phyloP scores from a whole-genome alignment of 2,888 invertebrate genomes.

The Xestobium rufovillosum region DNA sequence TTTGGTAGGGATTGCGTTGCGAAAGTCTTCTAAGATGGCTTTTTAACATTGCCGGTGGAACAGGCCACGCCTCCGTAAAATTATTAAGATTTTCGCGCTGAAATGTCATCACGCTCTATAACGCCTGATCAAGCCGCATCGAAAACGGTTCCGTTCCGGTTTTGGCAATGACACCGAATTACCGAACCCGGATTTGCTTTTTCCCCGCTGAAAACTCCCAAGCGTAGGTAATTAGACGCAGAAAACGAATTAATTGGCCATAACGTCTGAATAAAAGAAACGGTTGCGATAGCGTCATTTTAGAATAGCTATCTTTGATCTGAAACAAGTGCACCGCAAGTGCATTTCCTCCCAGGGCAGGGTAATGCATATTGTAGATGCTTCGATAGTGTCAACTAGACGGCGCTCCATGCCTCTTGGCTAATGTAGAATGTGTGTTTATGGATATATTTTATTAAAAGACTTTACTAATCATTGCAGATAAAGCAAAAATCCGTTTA shows the following conservation, averaged over 20 bases:
- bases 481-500: conserved; percentile 21
- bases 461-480: conserved; percentile 29
- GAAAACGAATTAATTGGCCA: conserved; percentile 1
- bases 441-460: conserved; percentile 34
- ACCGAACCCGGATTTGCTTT: no score
- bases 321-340: conserved; percentile 35
- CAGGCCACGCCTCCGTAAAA: no score
- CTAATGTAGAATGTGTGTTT: conserved; percentile 35
- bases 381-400: conserved; percentile 25
- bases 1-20: no score
- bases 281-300: conserved; percentile 1
- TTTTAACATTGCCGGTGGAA: no score
- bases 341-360: conserved; percentile 37
- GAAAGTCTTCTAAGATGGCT: no score
- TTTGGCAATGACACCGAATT: no score
- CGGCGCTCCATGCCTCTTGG: conserved; percentile 20
- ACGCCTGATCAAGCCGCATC: no score
- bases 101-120: no score
- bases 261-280: neutral
- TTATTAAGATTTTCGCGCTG: no score
- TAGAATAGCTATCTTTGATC: conserved; percentile 32
- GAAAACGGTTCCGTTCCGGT: no score
- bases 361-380: conserved; percentile 34
- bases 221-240: no score
- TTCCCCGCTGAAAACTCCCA: no score